These are phyloP conservation scores for Sinocyclocheilus anshuiensis DNA, from an alignment of 2,113 vertebrate genomes.

Conservation along the genomic window DNA sequence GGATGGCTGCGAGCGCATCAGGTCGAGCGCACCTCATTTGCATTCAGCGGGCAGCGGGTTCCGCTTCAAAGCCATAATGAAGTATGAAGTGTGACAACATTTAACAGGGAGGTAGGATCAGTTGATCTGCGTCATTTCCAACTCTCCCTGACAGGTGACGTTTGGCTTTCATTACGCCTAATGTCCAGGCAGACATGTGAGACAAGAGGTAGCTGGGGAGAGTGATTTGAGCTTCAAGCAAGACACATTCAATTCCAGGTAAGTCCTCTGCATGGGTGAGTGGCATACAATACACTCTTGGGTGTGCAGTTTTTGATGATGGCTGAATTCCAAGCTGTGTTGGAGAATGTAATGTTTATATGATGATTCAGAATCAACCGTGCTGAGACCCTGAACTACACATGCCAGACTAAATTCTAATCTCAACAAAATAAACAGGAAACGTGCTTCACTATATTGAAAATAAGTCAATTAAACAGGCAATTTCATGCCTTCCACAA, in stretches of 20 bases:
- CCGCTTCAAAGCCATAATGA: slow-evolving; percentile 71
- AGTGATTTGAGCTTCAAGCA: slow-evolving; percentile 17
- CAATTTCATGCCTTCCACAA: not conserved
- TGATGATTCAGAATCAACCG: not conserved
- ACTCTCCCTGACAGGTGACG: slow-evolving; percentile 67
- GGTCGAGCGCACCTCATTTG: slow-evolving; percentile 57
- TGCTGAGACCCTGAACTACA: not conserved
- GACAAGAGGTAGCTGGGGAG: slow-evolving; percentile 47
- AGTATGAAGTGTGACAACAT: slow-evolving; percentile 75
- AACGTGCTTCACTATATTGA: not conserved
- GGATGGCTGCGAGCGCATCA: slow-evolving; percentile 19
- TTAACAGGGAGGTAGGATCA: slow-evolving; percentile 74
- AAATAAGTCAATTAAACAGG: not conserved
- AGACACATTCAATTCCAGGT: slow-evolving; percentile 47
- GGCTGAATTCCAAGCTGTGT: slow-evolving; percentile 29
- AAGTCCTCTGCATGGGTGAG: slow-evolving; percentile 38
- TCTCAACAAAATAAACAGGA: not conserved
- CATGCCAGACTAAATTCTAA: not conserved
- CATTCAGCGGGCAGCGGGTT: slow-evolving; percentile 14
- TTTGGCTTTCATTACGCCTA: slow-evolving; percentile 74
- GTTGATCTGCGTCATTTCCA: slow-evolving; percentile 73
- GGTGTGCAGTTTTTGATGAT: not conserved
- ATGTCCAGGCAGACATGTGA: slow-evolving; percentile 63
- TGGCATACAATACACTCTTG: not conserved
- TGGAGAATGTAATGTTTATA: not conserved